Conservation (phyloP, 2,113 vertebrate genomes). For the Delphinapterus leucas region DNA sequence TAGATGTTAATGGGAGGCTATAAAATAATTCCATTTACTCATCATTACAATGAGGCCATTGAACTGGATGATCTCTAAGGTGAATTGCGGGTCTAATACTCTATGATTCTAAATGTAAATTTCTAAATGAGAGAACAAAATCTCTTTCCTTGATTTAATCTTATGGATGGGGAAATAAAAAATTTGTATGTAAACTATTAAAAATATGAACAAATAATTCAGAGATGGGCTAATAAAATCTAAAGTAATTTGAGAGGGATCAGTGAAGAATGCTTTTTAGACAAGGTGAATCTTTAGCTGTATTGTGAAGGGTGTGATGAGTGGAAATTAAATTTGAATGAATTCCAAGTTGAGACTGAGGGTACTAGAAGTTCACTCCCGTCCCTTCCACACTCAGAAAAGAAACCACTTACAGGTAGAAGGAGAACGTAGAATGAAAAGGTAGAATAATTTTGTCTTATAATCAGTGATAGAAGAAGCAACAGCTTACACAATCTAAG, state of each 20-base stretch:
- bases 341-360: background rate
- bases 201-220: background rate
- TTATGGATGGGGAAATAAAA: background rate
- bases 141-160: background rate
- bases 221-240: background rate
- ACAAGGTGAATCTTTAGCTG: background rate
- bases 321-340: background rate
- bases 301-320: background rate
- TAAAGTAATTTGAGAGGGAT: background rate
- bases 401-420: background rate
- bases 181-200: background rate
- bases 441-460: background rate
- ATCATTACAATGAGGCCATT: background rate
- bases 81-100: background rate
- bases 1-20: background rate
- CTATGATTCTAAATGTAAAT: background rate
- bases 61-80: background rate
- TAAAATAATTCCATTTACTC: conserved; percentile 9
- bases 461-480: background rate
- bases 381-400: background rate
- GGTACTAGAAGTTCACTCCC: background rate
- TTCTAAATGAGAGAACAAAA: background rate
- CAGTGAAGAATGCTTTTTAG: background rate
- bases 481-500: background rate
- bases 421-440: background rate